A percentile compares a stretch with the other conserved stretches of the same genome.
Evolutionary conservation across 2,888 invertebrate genomes (phyloP).

Genomic region (Mycogona germanica): DNA sequence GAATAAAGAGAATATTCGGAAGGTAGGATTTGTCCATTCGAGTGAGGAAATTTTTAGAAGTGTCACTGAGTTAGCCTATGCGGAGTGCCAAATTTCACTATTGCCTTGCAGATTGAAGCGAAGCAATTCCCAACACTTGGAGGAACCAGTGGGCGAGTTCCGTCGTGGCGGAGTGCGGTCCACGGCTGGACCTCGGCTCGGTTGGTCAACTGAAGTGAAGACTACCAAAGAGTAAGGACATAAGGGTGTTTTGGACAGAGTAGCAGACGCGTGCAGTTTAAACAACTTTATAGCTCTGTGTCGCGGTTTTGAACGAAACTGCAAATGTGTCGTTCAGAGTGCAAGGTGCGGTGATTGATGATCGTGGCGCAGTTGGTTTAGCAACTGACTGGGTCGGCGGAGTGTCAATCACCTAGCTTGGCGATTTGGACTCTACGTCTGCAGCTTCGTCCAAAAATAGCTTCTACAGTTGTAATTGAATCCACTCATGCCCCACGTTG

Average conservation of each 20-base stretch:
- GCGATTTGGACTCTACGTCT: too few species aligned
- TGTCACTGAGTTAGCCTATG: not conserved
- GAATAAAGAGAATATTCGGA: conserved; percentile 53
- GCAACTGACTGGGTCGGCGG: too few species aligned
- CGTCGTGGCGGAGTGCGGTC: conserved; percentile 54
- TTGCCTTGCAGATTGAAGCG: conserved; percentile 43
- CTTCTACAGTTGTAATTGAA: too few species aligned
- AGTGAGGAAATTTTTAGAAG: not conserved
- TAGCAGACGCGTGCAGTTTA: not conserved
- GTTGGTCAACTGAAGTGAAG: conserved; percentile 27
- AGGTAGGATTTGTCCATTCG: conserved; percentile 32
- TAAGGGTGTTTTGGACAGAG: too few species aligned
- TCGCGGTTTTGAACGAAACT: too few species aligned
- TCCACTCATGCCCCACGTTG: too few species aligned
- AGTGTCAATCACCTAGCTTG: too few species aligned
- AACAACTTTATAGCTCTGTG: too few species aligned
- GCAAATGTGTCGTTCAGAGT: too few species aligned
- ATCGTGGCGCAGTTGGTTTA: too few species aligned
- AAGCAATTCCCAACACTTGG: conserved; percentile 36
- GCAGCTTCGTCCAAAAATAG: too few species aligned
- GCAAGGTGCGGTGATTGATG: too few species aligned
- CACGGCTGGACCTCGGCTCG: conserved; percentile 55
- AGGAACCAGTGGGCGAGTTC: conserved; percentile 44
- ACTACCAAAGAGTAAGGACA: conserved; percentile 17
- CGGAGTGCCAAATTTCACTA: not conserved